These are phyloP conservation scores for Austrofundulus limnaeus DNA, from an alignment of 2,113 vertebrate genomes.

Conservation along the genomic window DNA sequence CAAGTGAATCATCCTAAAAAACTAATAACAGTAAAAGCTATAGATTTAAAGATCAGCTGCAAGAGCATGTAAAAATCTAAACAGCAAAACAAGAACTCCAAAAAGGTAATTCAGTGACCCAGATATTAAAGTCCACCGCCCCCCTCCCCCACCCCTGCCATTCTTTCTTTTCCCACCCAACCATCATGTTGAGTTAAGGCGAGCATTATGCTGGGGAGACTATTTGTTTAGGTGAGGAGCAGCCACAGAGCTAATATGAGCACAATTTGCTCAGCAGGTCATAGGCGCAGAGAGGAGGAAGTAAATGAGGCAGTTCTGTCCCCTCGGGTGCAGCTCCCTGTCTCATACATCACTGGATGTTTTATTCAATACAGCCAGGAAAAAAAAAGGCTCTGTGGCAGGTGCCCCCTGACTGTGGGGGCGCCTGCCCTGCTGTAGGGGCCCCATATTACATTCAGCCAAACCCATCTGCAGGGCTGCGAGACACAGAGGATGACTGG, in stretches of 20 bases:
- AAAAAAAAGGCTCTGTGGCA: conserved; percentile 77
- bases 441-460: conserved; percentile 74
- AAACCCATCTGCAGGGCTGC: conserved; percentile 60
- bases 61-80: conserved; percentile 32
- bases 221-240: conserved; percentile 81
- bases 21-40: conserved; percentile 22
- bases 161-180: conserved; percentile 61
- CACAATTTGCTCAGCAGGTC: conserved; percentile 82
- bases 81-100: conserved; percentile 48
- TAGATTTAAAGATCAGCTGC: conserved; percentile 24
- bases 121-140: conserved; percentile 74
- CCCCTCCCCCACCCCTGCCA: conserved; percentile 39
- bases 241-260: conserved; percentile 80
- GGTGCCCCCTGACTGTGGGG: conserved; percentile 75
- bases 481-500: conserved; percentile 54
- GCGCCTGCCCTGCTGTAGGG: conserved; percentile 70
- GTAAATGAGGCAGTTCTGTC: conserved; percentile 80
- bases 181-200: conserved; percentile 77
- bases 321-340: conserved; percentile 77
- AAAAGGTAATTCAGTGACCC: conserved; percentile 78
- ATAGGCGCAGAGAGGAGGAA: conserved; percentile 76
- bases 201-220: conserved; percentile 75
- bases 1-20: background rate
- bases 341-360: conserved; percentile 83
- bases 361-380: conserved; percentile 82